Evolutionary conservation across 2,113 vertebrate genomes (phyloP).

Genomic region (Felis catus): DNA sequence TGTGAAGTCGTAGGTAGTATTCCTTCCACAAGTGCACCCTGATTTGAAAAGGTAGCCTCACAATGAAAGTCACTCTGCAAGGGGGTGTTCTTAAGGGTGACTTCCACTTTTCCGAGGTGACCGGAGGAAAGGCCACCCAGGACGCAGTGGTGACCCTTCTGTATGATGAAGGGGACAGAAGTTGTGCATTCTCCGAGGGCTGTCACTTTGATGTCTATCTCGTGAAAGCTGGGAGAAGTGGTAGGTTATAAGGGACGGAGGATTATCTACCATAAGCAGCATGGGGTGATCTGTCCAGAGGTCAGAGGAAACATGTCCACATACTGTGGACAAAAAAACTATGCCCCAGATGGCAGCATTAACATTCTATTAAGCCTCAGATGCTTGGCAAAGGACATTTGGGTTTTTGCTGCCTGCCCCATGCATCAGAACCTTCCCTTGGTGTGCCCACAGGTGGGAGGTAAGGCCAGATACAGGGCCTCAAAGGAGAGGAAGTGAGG

Average conservation of each 20-base stretch:
- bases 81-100: not conserved
- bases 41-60: not conserved
- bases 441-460: not conserved
- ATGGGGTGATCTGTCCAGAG: not conserved
- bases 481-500: not conserved
- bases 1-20: not conserved
- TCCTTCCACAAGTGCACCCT: not conserved
- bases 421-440: not conserved
- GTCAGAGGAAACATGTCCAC: not conserved
- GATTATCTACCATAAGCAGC: not conserved
- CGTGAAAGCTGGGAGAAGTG: not conserved
- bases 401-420: not conserved
- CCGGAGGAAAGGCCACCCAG: not conserved
- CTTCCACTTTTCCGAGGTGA: not conserved
- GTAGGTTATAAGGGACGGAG: not conserved
- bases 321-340: not conserved
- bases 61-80: not conserved
- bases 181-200: not conserved
- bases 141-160: not conserved
- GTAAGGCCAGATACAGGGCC: not conserved
- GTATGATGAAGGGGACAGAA: not conserved
- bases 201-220: conserved; percentile 7
- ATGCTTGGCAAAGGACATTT: conserved; percentile 7
- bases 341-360: not conserved
- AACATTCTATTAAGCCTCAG: not conserved